Evolutionary conservation across 1,140 invertebrate genomes (phyloP).

Genomic region (Copidosoma floridanum): DNA sequence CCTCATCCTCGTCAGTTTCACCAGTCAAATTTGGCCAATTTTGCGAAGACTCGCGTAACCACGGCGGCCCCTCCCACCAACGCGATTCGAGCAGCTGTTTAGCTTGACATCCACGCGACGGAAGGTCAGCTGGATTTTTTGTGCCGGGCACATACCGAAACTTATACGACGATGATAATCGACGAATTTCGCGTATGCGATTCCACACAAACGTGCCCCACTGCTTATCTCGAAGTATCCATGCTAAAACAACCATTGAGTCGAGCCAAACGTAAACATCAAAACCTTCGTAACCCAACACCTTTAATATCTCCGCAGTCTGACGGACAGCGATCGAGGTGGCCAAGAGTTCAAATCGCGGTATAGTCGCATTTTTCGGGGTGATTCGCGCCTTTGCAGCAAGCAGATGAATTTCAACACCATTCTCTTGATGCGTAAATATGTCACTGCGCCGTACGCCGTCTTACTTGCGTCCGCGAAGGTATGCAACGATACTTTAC

Average conservation of each 20-base stretch:
- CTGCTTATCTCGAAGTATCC: conserved; percentile 21
- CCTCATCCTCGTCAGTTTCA: conserved; percentile 18
- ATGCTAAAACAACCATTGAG: conserved; percentile 21
- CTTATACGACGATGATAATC: not conserved
- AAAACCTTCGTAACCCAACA: conserved; percentile 16
- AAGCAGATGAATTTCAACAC: conserved; percentile 14
- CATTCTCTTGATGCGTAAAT: conserved; percentile 6
- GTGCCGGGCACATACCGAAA: conserved; percentile 22
- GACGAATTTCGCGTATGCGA: conserved; percentile 20
- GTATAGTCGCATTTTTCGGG: conserved; percentile 38
- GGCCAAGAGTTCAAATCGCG: conserved; percentile 44
- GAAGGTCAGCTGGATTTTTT: conserved; percentile 25
- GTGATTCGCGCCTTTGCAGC: conserved; percentile 41
- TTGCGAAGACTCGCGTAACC: conserved; percentile 28
- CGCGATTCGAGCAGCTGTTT: conserved; percentile 36
- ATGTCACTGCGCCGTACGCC: conserved; percentile 19
- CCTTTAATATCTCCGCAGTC: conserved; percentile 16
- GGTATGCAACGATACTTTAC: not conserved
- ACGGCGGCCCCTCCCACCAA: conserved; percentile 49
- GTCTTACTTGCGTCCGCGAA: not conserved
- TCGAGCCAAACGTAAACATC: conserved; percentile 12
- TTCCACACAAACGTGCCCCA: conserved; percentile 25
- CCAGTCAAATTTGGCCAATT: conserved; percentile 27
- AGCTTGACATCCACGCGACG: conserved; percentile 45
- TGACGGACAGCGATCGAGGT: conserved; percentile 40